A percentile compares a stretch with the other conserved stretches of the same genome.
Evolutionary conservation across 2,797 vertebrate species (phyloP).

Genomic region (Hemibagrus guttatus): DNA sequence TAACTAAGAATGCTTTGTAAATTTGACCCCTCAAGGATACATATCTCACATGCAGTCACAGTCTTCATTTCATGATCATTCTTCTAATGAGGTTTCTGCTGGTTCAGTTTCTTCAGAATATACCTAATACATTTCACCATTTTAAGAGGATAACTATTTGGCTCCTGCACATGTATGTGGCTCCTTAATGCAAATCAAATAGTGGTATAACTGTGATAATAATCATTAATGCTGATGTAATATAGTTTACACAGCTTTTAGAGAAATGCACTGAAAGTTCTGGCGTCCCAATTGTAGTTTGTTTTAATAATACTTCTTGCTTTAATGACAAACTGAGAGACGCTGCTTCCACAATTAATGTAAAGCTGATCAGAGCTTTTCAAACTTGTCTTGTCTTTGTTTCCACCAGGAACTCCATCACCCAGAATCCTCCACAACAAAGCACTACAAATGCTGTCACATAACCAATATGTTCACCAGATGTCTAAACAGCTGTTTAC

Average conservation of each 20-base stretch:
- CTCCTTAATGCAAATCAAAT: not conserved
- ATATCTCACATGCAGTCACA: slow-evolving; percentile 21
- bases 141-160: not conserved
- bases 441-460: not conserved
- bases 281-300: not conserved
- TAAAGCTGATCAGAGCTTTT: not conserved
- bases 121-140: not conserved
- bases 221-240: not conserved
- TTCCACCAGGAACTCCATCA: not conserved
- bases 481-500: not conserved
- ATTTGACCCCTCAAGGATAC: slow-evolving; percentile 25
- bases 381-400: not conserved
- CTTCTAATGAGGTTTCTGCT: not conserved
- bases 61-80: slow-evolving; percentile 22
- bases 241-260: not conserved
- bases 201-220: not conserved
- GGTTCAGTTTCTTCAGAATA: not conserved
- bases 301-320: not conserved
- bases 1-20: slow-evolving; percentile 30
- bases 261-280: not conserved
- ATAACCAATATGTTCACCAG: not conserved
- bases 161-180: not conserved
- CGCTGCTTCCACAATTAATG: not conserved
- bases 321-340: not conserved
- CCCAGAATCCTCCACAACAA: not conserved